A percentile compares a stretch with the other conserved stretches of the same genome.
phyloP scores from a whole-genome alignment of 2,113 vertebrate species.

The Hemibates koningsi region DNA sequence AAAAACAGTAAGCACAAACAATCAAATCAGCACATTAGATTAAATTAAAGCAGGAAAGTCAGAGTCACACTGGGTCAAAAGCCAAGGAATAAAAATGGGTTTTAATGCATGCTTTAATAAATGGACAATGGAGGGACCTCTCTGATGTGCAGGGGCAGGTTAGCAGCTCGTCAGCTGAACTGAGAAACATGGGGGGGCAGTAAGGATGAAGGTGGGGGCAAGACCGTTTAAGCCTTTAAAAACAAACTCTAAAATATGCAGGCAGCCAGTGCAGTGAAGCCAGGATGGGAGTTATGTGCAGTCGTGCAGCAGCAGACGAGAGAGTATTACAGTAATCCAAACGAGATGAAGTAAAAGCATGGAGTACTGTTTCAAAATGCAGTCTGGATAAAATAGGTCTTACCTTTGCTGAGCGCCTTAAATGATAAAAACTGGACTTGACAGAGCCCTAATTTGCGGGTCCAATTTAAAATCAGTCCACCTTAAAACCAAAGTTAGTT shows the following conservation, averaged over 20 bases:
- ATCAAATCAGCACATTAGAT: neutral
- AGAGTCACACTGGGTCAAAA: neutral
- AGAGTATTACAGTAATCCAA: neutral
- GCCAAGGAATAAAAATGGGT: neutral
- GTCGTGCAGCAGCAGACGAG: neutral
- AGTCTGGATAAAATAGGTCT: neutral
- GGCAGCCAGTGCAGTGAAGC: neutral
- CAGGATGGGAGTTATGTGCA: neutral
- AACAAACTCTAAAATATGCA: neutral
- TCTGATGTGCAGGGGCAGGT: neutral
- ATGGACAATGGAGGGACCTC: neutral
- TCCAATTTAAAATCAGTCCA: neutral
- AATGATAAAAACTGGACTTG: neutral
- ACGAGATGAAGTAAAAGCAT: neutral
- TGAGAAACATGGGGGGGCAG: neutral
- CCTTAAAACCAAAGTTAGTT: neutral
- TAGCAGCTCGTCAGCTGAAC: neutral
- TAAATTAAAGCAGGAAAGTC: neutral
- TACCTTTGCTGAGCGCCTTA: neutral
- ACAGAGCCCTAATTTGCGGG: neutral
- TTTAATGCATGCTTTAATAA: neutral
- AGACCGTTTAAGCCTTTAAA: neutral
- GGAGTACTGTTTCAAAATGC: neutral
- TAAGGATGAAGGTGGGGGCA: neutral
- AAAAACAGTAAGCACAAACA: neutral